Conservation (phyloP, 2,888 invertebrate species). For the Nebria brevicollis region DNA sequence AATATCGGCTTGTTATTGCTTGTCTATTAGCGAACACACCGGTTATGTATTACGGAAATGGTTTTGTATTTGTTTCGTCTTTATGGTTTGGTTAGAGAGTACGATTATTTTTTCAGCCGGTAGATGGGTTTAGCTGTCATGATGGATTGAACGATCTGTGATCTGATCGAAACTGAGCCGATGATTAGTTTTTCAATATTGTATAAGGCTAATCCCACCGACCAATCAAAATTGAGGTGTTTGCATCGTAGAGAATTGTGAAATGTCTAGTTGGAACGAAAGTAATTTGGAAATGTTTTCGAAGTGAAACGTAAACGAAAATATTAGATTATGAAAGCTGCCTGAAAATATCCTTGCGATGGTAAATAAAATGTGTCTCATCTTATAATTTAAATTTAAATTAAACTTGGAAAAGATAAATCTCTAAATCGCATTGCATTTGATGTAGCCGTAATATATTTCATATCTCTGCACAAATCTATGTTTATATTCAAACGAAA, state of each 20-base stretch:
- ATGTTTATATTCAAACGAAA: no score
- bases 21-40: slow-evolving; percentile 21
- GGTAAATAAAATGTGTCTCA: background rate
- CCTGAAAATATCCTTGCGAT: background rate
- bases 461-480: background rate
- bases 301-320: background rate
- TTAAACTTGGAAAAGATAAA: background rate
- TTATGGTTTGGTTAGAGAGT: background rate
- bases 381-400: background rate
- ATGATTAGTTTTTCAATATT: no score
- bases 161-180: background rate
- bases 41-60: slow-evolving; percentile 13
- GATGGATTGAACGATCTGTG: no score
- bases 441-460: background rate
- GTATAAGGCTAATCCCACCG: no score
- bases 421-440: background rate
- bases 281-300: background rate
- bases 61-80: background rate
- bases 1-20: slow-evolving; percentile 24
- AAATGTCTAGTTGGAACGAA: background rate
- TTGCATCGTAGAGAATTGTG: background rate
- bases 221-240: no score
- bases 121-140: background rate
- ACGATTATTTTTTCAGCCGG: background rate
- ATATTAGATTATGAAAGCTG: background rate